Evolutionary conservation across 2,113 vertebrate species (phyloP), one percentile per base, ranked within the genome.

Genomic region (Ailuropoda melanoleuca): DNA sequence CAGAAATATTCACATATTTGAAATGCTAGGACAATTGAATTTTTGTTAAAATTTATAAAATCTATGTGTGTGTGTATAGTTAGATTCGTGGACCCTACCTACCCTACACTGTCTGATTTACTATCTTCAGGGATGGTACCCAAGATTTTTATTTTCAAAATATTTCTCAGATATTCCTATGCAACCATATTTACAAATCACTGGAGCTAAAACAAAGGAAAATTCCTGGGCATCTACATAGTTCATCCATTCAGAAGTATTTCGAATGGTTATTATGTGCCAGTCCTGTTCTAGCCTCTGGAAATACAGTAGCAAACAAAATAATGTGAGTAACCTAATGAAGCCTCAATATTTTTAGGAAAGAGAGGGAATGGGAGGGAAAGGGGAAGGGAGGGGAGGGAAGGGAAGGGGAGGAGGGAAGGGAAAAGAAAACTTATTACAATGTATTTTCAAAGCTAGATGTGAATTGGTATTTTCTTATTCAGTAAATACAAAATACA

Each of bases 201-300:
- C 17, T 88, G 56, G 77, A 93, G 60, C 53, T 78, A 88, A 93
- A 31, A 88, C 43, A 62, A 94, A 68, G 46, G n/a, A 56, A 12
- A 90, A 84, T 21, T 90, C 53, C 37, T 70, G 3, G 17, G 48
- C n/a, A 95, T 82, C 60, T 39, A n/a, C 15, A 83, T 14, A 87
- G 13, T 58, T 90, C 21, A 90, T 86, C 88, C 50, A 68, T 56
- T 93, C 34, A 39, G 58, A 93, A 95, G 43, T 70, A 93, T 55
- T 90, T 88, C 37, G 55, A 74, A 81, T 74, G 24, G 1, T 64
- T 92, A 78, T 37, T 70, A 84, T 18, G 17, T 75, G 3, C n/a
- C 34, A 50, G 34, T 77, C 24, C 31, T 29, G 10, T 43, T 64
- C n/a, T 55, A 31, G 31, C 26, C 34, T 88, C 82, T n/a, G 37